A percentile compares a stretch with the other conserved stretches of the same genome.
Conservation (phyloP, 2,888 invertebrate genomes). For the Odontomyia ornata region DNA sequence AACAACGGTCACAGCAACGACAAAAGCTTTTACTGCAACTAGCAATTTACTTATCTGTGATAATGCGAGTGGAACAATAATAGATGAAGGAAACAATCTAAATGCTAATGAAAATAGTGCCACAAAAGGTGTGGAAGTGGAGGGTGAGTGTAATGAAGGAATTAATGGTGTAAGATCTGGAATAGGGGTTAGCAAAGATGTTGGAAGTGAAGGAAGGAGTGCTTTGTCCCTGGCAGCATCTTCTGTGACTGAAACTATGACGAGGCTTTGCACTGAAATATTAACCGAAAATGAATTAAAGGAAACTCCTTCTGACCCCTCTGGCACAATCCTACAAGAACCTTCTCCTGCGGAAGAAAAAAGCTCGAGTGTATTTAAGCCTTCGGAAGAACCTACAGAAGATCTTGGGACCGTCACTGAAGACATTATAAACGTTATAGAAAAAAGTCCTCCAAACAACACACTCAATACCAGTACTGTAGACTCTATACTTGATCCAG, state of each 20-base stretch:
- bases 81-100: not conserved
- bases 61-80: conserved; percentile 27
- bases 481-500: too few relatives aligned
- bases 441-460: too few relatives aligned
- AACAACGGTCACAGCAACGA: not conserved
- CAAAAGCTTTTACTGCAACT: conserved; percentile 15
- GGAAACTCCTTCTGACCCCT: too few relatives aligned
- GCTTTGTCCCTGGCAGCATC: not conserved
- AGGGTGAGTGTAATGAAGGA: not conserved
- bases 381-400: too few relatives aligned
- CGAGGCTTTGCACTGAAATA: not conserved
- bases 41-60: conserved; percentile 39
- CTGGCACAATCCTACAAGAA: too few relatives aligned
- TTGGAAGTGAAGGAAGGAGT: not conserved
- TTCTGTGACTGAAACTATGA: not conserved
- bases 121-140: not conserved
- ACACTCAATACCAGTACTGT: too few relatives aligned
- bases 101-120: not conserved
- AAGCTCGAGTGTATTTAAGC: too few relatives aligned
- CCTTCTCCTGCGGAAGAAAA: too few relatives aligned
- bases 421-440: too few relatives aligned
- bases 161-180: not conserved
- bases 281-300: not conserved
- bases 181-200: not conserved
- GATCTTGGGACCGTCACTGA: too few relatives aligned